phyloP scores from a whole-genome alignment of 2,113 vertebrate genomes.

The Tamias sibiricus region DNA sequence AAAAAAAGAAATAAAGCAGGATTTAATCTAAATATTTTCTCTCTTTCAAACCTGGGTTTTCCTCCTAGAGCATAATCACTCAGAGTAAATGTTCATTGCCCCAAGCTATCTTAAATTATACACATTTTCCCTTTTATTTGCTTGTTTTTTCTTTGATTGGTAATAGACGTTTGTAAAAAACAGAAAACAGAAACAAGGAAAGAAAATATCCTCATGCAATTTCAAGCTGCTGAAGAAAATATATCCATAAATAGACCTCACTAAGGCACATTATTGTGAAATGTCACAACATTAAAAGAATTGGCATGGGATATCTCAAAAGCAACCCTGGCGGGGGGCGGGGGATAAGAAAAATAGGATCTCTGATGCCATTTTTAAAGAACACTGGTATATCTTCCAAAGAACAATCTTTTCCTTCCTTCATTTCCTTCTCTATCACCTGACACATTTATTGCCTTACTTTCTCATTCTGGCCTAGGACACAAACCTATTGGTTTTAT shows the following conservation, averaged over 20 bases:
- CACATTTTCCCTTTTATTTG: neutral
- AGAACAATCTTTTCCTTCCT: neutral
- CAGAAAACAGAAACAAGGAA: neutral
- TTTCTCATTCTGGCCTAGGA: slow-evolving; percentile 18
- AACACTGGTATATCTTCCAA: neutral
- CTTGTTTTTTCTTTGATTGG: neutral
- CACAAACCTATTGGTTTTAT: neutral
- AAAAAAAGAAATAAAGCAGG: neutral
- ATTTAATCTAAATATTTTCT: neutral
- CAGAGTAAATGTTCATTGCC: neutral
- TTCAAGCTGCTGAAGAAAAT: neutral
- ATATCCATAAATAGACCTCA: slow-evolving; percentile 6
- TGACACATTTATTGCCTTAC: neutral
- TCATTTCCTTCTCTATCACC: neutral
- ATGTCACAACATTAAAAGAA: neutral
- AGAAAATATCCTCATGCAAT: neutral
- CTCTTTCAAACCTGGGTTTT: neutral
- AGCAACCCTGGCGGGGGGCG: neutral
- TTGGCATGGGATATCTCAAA: neutral
- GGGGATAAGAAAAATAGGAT: neutral
- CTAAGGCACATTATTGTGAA: neutral
- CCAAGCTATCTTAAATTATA: neutral
- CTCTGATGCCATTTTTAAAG: neutral
- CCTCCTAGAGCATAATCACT: neutral
- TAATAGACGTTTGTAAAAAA: neutral